A percentile compares a stretch with the other conserved stretches of the same genome.
These are phyloP conservation scores for Drosophila kepulauana DNA, from an alignment of 1,140 invertebrate species.

Conservation along the genomic window DNA sequence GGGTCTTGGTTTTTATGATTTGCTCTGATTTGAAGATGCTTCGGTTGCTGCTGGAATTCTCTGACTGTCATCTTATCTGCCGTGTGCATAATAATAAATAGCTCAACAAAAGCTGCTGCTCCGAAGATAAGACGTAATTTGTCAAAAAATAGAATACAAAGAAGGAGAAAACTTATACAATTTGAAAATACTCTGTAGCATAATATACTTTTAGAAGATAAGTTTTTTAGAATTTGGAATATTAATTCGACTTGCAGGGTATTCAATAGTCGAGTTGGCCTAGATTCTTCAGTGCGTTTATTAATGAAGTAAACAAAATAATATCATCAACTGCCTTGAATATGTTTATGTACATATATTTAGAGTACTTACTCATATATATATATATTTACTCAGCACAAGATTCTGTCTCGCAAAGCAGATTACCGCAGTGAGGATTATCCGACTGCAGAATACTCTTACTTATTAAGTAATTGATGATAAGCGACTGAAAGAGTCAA, in stretches of 20 bases:
- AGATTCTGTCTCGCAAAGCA: conserved; percentile 1
- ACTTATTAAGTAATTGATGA: background rate
- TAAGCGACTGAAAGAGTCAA: background rate
- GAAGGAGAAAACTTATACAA: background rate
- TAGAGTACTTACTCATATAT: conserved; percentile 10
- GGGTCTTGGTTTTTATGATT: background rate
- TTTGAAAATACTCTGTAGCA: background rate
- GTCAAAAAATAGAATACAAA: conserved; percentile 25
- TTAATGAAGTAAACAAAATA: conserved; percentile 27
- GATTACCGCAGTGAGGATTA: background rate
- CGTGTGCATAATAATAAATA: conserved; percentile 34
- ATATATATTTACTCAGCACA: conserved; percentile 24
- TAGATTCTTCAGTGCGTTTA: background rate
- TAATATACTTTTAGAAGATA: background rate
- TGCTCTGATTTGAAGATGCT: conserved; percentile 25
- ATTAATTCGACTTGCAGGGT: background rate
- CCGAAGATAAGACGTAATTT: conserved; percentile 36
- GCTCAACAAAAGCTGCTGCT: conserved; percentile 30
- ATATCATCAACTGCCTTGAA: conserved; percentile 11
- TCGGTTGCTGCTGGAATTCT: conserved; percentile 21
- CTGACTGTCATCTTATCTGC: conserved; percentile 38
- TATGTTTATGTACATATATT: background rate
- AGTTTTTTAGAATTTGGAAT: background rate
- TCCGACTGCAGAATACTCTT: background rate
- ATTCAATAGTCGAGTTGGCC: background rate